These are phyloP conservation scores for Aphelinus atriplicis DNA, from an alignment of 1,140 invertebrate species.

Conservation along the genomic window DNA sequence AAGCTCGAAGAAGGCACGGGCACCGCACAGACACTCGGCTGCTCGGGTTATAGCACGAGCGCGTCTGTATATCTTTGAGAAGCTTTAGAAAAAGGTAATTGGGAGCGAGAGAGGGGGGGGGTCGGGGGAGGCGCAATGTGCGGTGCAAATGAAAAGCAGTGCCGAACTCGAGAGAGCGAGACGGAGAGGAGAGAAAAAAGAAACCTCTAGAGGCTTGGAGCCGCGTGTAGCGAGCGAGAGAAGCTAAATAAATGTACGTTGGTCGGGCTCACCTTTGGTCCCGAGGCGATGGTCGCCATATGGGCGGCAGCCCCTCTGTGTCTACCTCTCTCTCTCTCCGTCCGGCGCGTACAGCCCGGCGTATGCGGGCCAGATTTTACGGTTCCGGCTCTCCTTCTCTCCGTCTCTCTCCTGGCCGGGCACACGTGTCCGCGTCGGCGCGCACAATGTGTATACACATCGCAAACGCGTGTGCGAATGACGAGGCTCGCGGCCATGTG, in stretches of 20 bases:
- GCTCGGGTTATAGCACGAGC: background rate
- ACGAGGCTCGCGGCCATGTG: no score
- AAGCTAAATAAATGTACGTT: slow-evolving; percentile 35
- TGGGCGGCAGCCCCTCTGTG: slow-evolving; percentile 58
- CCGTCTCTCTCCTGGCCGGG: background rate
- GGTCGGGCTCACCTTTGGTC: slow-evolving; percentile 55
- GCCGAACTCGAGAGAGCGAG: slow-evolving; percentile 3
- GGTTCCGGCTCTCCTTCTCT: slow-evolving; percentile 13
- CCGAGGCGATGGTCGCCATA: slow-evolving; percentile 60
- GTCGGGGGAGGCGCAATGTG: no score
- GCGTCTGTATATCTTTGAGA: background rate
- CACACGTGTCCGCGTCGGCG: no score
- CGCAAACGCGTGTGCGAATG: no score
- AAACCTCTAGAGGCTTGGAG: slow-evolving; percentile 28
- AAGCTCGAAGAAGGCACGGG: no score
- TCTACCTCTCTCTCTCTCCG: slow-evolving; percentile 35
- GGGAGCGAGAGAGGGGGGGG: background rate
- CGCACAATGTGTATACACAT: no score
- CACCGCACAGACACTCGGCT: no score
- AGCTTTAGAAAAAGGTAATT: slow-evolving; percentile 15
- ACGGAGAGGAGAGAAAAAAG: slow-evolving; percentile 28
- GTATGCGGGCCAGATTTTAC: slow-evolving; percentile 60
- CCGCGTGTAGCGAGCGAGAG: background rate
- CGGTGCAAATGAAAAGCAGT: slow-evolving; percentile 7
- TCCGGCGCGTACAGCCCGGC: background rate